phyloP scores from a whole-genome alignment of 2,797 vertebrate genomes.

The Champsocephalus esox region DNA sequence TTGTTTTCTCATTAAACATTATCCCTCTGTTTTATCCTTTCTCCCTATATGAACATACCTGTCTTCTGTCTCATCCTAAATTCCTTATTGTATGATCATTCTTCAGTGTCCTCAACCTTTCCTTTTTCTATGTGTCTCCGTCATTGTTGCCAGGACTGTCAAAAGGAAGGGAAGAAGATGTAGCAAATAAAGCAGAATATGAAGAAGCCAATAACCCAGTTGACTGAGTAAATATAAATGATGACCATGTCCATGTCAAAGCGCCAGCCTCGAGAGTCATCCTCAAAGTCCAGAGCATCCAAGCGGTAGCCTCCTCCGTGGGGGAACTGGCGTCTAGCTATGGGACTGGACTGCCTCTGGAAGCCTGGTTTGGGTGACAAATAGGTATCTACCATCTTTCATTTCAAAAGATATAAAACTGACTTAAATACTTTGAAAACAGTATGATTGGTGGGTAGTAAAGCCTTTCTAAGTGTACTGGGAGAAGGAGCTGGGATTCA shows the following conservation, averaged over 20 bases:
- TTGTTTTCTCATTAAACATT: conserved; percentile 32
- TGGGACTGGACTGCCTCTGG: conserved; percentile 85
- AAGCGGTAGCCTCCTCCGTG: conserved; percentile 88
- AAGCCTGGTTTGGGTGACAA: conserved; percentile 82
- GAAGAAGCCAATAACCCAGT: conserved; percentile 96
- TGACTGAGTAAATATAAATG: conserved; percentile 96
- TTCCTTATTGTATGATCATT: conserved; percentile 6
- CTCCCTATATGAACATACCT: background rate
- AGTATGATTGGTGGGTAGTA: too few species aligned
- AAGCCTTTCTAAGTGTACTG: too few species aligned
- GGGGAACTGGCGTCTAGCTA: conserved; percentile 89
- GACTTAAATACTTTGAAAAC: background rate
- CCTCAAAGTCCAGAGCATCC: conserved; percentile 91
- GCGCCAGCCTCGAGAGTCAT: conserved; percentile 88
- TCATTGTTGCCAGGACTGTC: conserved; percentile 27
- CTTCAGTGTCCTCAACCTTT: background rate
- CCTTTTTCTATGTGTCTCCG: background rate
- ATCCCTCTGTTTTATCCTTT: background rate
- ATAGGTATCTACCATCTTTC: background rate
- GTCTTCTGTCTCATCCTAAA: conserved; percentile 14
- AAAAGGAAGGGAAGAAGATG: conserved; percentile 90
- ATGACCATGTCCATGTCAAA: conserved; percentile 97
- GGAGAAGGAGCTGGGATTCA: too few species aligned
- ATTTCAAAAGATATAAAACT: background rate
- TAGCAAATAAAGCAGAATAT: conserved; percentile 95